Evolutionary conservation across 2,888 invertebrate genomes (phyloP).

Genomic region (Nudaria mundana): DNA sequence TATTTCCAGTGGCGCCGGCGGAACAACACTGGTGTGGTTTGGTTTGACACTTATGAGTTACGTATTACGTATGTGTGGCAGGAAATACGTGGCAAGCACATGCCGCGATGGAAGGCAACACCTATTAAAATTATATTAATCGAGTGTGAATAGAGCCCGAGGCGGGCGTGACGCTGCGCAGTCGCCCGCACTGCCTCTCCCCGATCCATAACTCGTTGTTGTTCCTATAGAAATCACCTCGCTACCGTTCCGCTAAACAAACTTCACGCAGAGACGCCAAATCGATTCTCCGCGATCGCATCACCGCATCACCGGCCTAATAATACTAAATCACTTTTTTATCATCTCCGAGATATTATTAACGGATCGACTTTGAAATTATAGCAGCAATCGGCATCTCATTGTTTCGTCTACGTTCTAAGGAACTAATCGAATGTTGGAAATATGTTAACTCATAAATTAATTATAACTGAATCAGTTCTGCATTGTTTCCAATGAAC

Average conservation of each 20-base stretch:
- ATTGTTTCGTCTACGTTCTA: conserved; percentile 65
- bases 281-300: conserved; percentile 73
- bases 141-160: conserved; percentile 36
- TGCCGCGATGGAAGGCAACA: no score
- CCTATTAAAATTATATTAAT: conserved; percentile 57
- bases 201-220: no score
- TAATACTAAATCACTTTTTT: conserved; percentile 74
- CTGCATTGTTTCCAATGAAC: conserved; percentile 73
- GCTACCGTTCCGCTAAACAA: conserved; percentile 76
- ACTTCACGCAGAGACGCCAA: conserved; percentile 72
- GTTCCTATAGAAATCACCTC: no score
- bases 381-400: conserved; percentile 53
- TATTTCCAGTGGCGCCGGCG: no score
- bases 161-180: conserved; percentile 50
- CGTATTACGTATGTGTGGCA: no score
- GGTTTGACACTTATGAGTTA: no score
- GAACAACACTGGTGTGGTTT: no score
- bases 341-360: conserved; percentile 62
- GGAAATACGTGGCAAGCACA: no score
- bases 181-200: conserved; percentile 47
- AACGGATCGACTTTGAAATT: conserved; percentile 74
- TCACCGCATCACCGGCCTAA: conserved; percentile 62
- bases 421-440: conserved; percentile 47
- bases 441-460: conserved; percentile 66
- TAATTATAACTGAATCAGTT: conserved; percentile 64